Base-by-base conservation (phyloP, 2,113 vertebrate species). In the Vicugna pacos region DNA sequence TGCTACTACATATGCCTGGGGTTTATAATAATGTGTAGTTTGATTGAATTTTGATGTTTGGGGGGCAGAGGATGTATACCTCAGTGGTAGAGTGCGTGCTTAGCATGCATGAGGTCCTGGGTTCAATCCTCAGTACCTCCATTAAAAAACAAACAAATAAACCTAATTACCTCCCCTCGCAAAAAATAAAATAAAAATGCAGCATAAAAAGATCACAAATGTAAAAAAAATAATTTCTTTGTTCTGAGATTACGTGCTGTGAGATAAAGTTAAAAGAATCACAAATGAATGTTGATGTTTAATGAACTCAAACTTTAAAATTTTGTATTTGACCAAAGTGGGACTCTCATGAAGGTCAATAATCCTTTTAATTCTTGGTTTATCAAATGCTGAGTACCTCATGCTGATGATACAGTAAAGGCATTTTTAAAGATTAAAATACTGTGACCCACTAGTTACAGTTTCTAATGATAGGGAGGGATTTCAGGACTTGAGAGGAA, bases 381-480 rank as follows among this genome's bases (percentile, higher is more conserved):
- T 62, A 24, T 88, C 48, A 72, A 54, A 82, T 94, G 54, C 19
- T 62, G 94, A 87, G 30, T 7, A 91, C 35, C 42, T 77, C 72
- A 93, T 80, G 12, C 14, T 42, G 87, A 56, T 58, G 69, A 80
- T 50, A 65, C n/a, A 77, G 5, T 77, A 46, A 93, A 97, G 83
- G 50, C 15, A 88, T 93, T 75, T 96, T 96, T 89, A 90, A 90
- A 56, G 19, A 77, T 72, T 52, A 95, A 81, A 84, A 42, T 76
- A 35, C 76, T 11, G 35, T 19, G 0, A 28, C 38, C 64, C 84
- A 24, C 17, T 52, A 60, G 64, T 22, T 80, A 69, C 16, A 54
- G 22, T 65, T 87, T 95, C 95, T 77, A 87, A 75, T 8, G 11
- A 11, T 85, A 19, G 8, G 15, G 3, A 69, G 26, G 20, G 46